Evolutionary conservation across 2,797 vertebrate species (phyloP), one percentile per base, ranked within the genome.

Genomic region (Leptatherina wallacei): DNA sequence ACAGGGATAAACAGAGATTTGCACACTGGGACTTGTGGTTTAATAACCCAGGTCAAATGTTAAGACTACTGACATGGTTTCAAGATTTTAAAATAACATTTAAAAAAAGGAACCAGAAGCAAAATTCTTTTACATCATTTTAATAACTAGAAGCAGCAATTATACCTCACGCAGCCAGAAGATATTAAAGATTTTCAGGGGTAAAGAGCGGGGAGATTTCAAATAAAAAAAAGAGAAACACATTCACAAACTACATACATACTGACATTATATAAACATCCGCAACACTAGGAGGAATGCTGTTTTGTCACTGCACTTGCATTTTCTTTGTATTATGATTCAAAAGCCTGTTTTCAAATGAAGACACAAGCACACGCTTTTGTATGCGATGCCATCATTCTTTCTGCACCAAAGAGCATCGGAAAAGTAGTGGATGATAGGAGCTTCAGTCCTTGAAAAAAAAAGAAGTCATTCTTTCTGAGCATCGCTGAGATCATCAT

Each of bases 131-230:
- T 20, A 78, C 58, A 75, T 76, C 61, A 80, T 77, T 91, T 92
- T 94, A 93, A 93, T 94, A 88, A 86, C 86, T 77, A 89, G 80
- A 81, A 72, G 24, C 63, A 90, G 80, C 70, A 85, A 80, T 73
- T 75, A 85, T 78, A 91, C 72, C 80, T 68, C 73, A 85, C 78
- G 52, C 70, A 65, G 60, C 76, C 38, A 51, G 55, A 73, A 38
- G 54, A 80, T 65, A 76, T 35, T 71, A 72, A 58, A 52, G 55
- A 78, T 60, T 20, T 32, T 57, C 80, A 67, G 13, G 51, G 24
- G 11, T 4, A 29, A 52, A 51, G 22, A 75, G 57, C 20, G 69
- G 68, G 55, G 51, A 70, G 47, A 32, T 85, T 80, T 83, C 38
- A 81, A 85, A 86, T 85, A 71, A 84, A 71, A 83, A 80, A 60